A percentile compares a stretch with the other conserved stretches of the same genome.
These are phyloP conservation scores for Pocota personata DNA, from an alignment of 2,888 invertebrate genomes.

Conservation along the genomic window DNA sequence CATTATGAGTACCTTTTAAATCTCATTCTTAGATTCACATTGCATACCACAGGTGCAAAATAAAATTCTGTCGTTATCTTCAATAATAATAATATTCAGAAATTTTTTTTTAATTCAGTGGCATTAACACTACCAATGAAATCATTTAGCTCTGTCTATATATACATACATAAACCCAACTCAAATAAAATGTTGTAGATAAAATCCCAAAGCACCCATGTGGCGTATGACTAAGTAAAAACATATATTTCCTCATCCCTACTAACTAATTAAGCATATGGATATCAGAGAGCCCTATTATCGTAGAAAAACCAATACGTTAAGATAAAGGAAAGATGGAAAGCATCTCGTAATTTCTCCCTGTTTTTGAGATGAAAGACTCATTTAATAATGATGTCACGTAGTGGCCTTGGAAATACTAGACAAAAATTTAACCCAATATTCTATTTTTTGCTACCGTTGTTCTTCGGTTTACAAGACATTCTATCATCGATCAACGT, in stretches of 20 bases:
- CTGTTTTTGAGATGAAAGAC: neutral
- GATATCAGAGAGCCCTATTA: neutral
- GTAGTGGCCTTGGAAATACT: constrained; percentile 26
- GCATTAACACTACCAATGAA: neutral
- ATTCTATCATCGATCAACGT: constrained; percentile 9
- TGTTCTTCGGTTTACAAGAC: neutral
- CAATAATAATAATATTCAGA: neutral
- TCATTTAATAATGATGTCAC: constrained; percentile 16
- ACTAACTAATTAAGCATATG: neutral
- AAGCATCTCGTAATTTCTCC: constrained; percentile 12
- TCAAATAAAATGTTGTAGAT: neutral
- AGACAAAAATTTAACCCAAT: constrained; percentile 12
- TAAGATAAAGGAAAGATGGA: constrained; percentile 25
- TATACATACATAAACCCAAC: neutral
- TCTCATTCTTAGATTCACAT: no score
- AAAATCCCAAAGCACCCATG: neutral
- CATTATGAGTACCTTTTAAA: no score
- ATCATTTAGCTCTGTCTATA: neutral
- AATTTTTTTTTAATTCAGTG: neutral
- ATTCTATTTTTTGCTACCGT: neutral
- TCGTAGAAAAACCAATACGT: neutral
- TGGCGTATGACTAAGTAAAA: neutral
- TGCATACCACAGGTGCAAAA: no score
- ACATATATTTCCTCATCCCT: neutral
- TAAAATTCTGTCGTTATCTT: no score